Percentiles rank a stretch among this genome's conserved stretches.
phyloP scores from a whole-genome alignment of 2,797 vertebrate genomes.

The Oophaga sylvatica region DNA sequence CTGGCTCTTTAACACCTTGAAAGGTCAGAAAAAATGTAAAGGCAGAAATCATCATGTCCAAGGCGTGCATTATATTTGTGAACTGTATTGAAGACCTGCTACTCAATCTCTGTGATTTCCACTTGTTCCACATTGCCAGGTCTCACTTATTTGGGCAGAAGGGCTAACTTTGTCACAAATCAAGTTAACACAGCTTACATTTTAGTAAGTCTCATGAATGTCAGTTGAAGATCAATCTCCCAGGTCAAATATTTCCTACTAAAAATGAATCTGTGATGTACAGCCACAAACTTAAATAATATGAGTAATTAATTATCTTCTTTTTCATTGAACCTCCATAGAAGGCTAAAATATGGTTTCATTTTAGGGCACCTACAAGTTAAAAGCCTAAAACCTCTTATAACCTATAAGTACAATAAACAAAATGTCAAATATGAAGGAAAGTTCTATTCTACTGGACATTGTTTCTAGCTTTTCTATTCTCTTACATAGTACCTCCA shows the following conservation, averaged over 20 bases:
- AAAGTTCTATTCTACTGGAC: not conserved
- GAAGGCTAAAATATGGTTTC: not conserved
- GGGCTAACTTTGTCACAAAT: conserved; percentile 38
- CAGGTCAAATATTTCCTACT: conserved; percentile 46
- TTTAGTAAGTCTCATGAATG: conserved; percentile 45
- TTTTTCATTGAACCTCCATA: not conserved
- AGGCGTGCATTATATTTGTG: not conserved
- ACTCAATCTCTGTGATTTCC: conserved; percentile 26
- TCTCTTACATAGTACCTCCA: not conserved
- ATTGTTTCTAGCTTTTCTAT: not conserved
- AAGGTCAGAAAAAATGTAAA: conserved; percentile 52
- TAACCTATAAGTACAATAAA: not conserved
- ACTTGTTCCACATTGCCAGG: conserved; percentile 13
- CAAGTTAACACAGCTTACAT: conserved; percentile 48
- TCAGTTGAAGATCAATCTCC: conserved; percentile 27
- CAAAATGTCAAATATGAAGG: not conserved
- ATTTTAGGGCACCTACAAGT: not conserved
- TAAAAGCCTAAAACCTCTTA: not conserved
- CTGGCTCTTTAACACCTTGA: conserved; percentile 21
- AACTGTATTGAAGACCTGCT: conserved; percentile 9
- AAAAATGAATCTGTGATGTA: conserved; percentile 38
- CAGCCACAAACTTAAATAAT: conserved; percentile 15
- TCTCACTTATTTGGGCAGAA: conserved; percentile 22
- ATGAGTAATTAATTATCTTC: conserved; percentile 43
- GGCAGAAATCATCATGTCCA: conserved; percentile 34